phyloP scores from a whole-genome alignment of 1,140 invertebrate genomes.

The Drosophila prosaltans region DNA sequence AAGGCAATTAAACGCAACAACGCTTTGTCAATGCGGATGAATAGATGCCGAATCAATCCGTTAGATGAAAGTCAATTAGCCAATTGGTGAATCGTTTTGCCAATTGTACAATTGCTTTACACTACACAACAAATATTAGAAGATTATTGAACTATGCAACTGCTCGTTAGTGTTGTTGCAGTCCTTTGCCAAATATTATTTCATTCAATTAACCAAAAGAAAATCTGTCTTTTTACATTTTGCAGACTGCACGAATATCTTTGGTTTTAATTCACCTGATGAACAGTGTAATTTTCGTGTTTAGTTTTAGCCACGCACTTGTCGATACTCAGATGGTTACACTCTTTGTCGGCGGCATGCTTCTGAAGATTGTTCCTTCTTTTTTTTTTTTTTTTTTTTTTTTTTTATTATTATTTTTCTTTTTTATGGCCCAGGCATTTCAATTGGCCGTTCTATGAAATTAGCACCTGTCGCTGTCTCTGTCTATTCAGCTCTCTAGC shows the following conservation, averaged over 20 bases:
- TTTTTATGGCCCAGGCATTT: constrained; percentile 58
- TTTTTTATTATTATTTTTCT: constrained; percentile 7
- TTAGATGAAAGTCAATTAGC: constrained; percentile 66
- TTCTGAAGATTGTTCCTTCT: constrained; percentile 49
- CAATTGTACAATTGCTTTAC: constrained; percentile 44
- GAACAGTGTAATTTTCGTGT: constrained; percentile 69
- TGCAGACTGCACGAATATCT: too few relatives aligned
- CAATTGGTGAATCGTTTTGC: constrained; percentile 58
- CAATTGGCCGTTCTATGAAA: constrained; percentile 81
- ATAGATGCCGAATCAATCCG: constrained; percentile 57
- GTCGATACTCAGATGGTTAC: constrained; percentile 39
- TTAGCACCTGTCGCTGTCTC: constrained; percentile 73
- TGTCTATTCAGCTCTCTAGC: constrained; percentile 16
- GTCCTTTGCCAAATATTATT: not conserved
- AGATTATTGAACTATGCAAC: not conserved
- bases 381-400: constrained; percentile 26
- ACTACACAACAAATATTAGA: not conserved
- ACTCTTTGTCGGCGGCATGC: constrained; percentile 28
- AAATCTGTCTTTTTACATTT: too few relatives aligned
- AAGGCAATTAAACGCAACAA: constrained; percentile 64
- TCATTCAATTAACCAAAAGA: too few relatives aligned
- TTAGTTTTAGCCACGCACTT: constrained; percentile 73
- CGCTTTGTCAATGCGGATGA: constrained; percentile 66
- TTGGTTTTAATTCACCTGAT: constrained; percentile 7
- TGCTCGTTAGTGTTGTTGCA: too few relatives aligned